Conservation (phyloP, 2,888 invertebrate species). For the Acleris cristana region DNA sequence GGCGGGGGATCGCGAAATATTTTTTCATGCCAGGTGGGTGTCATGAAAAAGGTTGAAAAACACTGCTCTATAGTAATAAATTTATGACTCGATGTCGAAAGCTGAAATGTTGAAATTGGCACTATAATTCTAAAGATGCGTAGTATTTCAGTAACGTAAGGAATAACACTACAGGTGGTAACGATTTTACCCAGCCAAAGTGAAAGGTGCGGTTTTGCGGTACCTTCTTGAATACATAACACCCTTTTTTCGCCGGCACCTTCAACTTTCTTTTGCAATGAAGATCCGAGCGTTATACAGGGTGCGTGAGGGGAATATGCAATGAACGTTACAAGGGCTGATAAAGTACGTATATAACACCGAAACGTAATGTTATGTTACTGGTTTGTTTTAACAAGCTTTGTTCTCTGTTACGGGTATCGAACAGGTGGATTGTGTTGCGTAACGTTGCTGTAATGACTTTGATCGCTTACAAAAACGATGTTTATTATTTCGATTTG, state of each 20-base stretch:
- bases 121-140: too few species aligned
- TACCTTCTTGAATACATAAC: conserved; percentile 33
- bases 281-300: conserved; percentile 35
- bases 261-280: conserved; percentile 38
- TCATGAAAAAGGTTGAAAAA: too few species aligned
- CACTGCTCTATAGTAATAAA: too few species aligned
- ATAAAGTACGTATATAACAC: conserved; percentile 37
- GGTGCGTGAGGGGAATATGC: conserved; percentile 33
- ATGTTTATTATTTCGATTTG: too few species aligned
- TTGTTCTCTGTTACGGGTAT: conserved; percentile 33
- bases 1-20: too few species aligned
- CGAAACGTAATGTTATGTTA: conserved; percentile 36
- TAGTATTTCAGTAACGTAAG: too few species aligned
- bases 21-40: too few species aligned
- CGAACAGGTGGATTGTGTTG: conserved; percentile 16
- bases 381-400: conserved; percentile 34
- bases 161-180: conserved; percentile 26
- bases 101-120: too few species aligned
- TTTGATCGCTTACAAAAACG: conserved; percentile 5
- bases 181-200: conserved; percentile 35
- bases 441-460: conserved; percentile 21
- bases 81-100: too few species aligned
- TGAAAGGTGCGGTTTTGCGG: conserved; percentile 35
- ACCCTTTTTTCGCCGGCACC: conserved; percentile 36
- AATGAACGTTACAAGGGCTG: conserved; percentile 28